Base-by-base conservation (phyloP, 2,113 vertebrate genomes). In the Muntiacus muntjak region DNA sequence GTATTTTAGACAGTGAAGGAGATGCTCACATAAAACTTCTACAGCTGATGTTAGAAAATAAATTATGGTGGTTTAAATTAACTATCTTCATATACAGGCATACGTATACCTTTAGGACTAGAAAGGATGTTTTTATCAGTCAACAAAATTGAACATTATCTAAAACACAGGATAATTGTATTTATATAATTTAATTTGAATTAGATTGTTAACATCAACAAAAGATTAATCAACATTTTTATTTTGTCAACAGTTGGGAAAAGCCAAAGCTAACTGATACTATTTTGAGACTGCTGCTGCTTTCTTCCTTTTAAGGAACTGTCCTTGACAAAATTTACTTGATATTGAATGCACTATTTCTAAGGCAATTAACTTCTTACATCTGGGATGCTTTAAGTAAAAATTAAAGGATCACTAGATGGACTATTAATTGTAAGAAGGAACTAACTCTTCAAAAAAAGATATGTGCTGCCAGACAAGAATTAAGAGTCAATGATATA, bases 221-320 rank as follows among this genome's bases (percentile, higher is more conserved):
- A 94, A 85, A 54, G 43, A 54, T 84, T 60, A 79, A 40, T 57
- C 57, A 79, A 50, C 16, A 21, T 55, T 91, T 95, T 82, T 26
- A 9, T 17, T 96, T 55, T 90, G 52, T 96, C 95, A 96, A 94
- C 76, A 76, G 57, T 76, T 84, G 88, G 62, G 62, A 90, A 90
- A 85, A 64, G 36, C 23, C 84, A 89, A 71, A 87, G 14, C 4
- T 55, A 86, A 58, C 19, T 23, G 89, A 43, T 36, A 16, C 30
- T 93, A 91, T 94, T 96, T 97, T 84, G 30, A 87, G 57, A 83
- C 43, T 4, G 16, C 33, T 83, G 21, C 57, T 95, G 33, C 25
- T 96, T 89, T 94, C 57, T 87, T 84, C 85, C 88, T 95, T 95
- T 94, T 81, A 96, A 97, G 96, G 96, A 88, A 40, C 4, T 82